Percentiles rank a stretch among this genome's conserved stretches.
phyloP scores from a whole-genome alignment of 2,797 vertebrate genomes.

The Molossus molossus region DNA sequence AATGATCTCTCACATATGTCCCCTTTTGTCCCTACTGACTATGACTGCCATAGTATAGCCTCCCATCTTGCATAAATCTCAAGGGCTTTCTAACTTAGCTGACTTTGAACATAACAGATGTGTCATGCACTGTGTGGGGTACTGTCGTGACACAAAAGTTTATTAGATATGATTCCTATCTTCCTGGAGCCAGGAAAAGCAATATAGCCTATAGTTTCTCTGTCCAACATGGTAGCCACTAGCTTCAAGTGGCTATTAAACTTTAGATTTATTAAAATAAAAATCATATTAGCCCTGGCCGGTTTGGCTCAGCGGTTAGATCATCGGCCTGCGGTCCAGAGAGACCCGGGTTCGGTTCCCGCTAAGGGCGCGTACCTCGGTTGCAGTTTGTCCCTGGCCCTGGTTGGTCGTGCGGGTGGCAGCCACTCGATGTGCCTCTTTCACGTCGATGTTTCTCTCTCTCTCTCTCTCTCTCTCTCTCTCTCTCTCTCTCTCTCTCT shows the following conservation, averaged over 20 bases:
- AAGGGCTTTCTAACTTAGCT: background rate
- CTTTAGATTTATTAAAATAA: slow-evolving; percentile 55
- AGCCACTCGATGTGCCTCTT: too few species aligned
- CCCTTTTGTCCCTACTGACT: background rate
- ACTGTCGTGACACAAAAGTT: slow-evolving; percentile 6
- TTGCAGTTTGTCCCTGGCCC: too few species aligned
- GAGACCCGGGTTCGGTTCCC: too few species aligned
- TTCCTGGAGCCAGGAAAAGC: background rate
- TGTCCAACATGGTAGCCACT: background rate
- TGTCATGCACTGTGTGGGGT: background rate
- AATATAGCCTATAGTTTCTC: background rate
- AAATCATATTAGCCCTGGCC: background rate
- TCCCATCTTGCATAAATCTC: slow-evolving; percentile 9
- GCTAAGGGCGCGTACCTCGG: too few species aligned
- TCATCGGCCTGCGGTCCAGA: too few species aligned
- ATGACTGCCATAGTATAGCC: background rate
- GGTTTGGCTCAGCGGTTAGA: too few species aligned
- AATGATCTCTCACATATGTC: background rate
- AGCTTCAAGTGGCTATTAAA: slow-evolving; percentile 50
- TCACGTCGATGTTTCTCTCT: too few species aligned
- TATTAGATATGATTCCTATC: background rate
- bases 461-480: too few species aligned
- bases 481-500: too few species aligned
- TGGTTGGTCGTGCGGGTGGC: too few species aligned
- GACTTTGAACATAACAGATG: background rate